These are phyloP conservation scores for Caranx melampygus DNA, from an alignment of 2,113 vertebrate species.

Conservation along the genomic window DNA sequence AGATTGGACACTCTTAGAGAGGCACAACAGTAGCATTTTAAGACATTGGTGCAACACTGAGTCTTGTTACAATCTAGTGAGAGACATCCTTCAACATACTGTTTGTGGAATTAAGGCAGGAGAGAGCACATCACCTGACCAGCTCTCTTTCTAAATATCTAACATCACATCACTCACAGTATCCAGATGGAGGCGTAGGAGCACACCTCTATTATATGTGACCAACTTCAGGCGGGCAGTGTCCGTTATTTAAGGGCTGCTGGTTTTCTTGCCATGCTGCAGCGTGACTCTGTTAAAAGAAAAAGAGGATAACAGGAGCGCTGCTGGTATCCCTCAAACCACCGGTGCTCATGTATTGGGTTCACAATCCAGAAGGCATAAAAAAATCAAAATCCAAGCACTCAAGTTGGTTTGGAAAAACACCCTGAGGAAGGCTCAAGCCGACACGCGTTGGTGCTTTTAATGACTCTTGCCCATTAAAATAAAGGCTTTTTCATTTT, in stretches of 20 bases:
- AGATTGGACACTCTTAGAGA: slow-evolving; percentile 73
- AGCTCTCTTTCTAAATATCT: slow-evolving; percentile 15
- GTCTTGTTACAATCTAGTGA: slow-evolving; percentile 35
- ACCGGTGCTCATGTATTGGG: too few relatives aligned
- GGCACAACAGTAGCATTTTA: slow-evolving; percentile 80
- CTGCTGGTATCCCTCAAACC: too few relatives aligned
- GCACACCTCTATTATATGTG: not conserved
- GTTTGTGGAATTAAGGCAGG: slow-evolving; percentile 57
- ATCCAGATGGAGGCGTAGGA: slow-evolving; percentile 4
- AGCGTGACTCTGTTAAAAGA: slow-evolving; percentile 5
- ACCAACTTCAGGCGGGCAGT: slow-evolving; percentile 2
- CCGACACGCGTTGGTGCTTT: too few relatives aligned
- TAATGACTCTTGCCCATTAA: too few relatives aligned
- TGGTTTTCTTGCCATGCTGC: slow-evolving; percentile 3
- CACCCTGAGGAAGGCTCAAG: too few relatives aligned
- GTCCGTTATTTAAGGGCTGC: slow-evolving; percentile 3
- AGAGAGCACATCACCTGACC: not conserved
- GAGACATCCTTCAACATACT: slow-evolving; percentile 45
- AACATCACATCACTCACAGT: slow-evolving; percentile 12
- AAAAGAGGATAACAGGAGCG: not conserved
- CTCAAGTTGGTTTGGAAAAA: too few relatives aligned
- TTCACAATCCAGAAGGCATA: too few relatives aligned
- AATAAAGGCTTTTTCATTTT: too few relatives aligned
- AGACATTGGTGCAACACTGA: slow-evolving; percentile 74
- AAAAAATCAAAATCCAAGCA: too few relatives aligned